phyloP scores from a whole-genome alignment of 2,888 invertebrate genomes.

The Cylindroiulus punctatus region DNA sequence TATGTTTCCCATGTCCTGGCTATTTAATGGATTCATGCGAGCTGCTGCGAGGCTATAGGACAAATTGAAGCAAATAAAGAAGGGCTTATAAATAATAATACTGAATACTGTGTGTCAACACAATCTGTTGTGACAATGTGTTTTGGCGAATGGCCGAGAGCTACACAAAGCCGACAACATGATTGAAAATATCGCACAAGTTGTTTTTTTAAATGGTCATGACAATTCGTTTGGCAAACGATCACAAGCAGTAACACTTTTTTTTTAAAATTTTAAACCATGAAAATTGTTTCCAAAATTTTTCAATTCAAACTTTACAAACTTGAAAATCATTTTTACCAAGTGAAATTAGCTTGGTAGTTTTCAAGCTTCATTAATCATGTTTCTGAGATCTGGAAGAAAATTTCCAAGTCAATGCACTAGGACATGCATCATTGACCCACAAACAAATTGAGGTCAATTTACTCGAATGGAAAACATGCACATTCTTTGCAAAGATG shows the following conservation, averaged over 20 bases:
- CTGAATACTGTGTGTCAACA: no score
- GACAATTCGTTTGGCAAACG: no score
- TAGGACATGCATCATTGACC: not conserved
- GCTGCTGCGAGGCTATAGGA: constrained; percentile 56
- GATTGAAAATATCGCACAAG: not conserved
- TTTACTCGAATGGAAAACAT: not conserved
- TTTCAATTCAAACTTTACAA: no score
- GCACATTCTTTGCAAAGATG: not conserved
- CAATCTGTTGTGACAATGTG: not conserved
- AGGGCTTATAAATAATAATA: constrained; percentile 53
- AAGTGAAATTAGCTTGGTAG: no score
- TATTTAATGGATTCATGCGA: constrained; percentile 57
- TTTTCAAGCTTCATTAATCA: no score
- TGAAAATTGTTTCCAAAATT: no score
- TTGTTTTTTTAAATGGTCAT: no score
- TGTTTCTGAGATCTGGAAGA: no score
- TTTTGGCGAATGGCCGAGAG: not conserved
- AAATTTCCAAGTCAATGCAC: not conserved
- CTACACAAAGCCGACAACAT: not conserved
- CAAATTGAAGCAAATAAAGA: constrained; percentile 53
- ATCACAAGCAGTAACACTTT: no score
- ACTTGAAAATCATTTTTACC: no score
- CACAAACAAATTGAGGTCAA: not conserved
- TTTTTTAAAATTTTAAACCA: no score
- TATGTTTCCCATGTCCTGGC: constrained; percentile 54